These are phyloP conservation scores for Athene noctua DNA, from an alignment of 2,113 vertebrate genomes.

Conservation along the genomic window DNA sequence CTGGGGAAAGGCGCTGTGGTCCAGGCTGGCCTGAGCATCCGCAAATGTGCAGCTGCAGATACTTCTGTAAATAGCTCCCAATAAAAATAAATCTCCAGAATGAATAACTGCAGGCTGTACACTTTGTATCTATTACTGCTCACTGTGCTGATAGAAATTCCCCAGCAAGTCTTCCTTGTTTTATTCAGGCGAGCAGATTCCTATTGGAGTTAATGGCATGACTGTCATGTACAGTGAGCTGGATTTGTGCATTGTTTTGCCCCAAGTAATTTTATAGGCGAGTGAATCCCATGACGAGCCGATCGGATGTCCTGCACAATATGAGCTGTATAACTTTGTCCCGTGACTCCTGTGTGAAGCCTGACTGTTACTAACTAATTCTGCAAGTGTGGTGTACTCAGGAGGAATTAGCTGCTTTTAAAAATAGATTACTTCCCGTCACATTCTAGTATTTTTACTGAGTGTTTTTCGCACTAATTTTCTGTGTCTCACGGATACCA, in stretches of 20 bases:
- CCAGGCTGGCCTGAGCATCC: not conserved
- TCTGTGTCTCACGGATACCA: not conserved
- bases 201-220: not conserved
- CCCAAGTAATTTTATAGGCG: slow-evolving; percentile 44
- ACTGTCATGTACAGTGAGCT: not conserved
- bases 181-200: not conserved
- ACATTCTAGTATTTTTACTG: not conserved
- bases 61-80: slow-evolving; percentile 57
- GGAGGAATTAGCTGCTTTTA: slow-evolving; percentile 35
- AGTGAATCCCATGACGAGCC: accelerated
- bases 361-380: not conserved
- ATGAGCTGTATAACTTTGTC: not conserved
- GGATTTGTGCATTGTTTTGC: slow-evolving; percentile 37
- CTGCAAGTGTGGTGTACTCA: not conserved
- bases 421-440: slow-evolving; percentile 25
- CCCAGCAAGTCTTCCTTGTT: not conserved
- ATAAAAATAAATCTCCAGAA: slow-evolving; percentile 62
- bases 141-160: not conserved
- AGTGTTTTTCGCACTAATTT: not conserved
- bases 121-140: slow-evolving; percentile 19
- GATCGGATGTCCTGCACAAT: not conserved
- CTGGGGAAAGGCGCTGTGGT: not conserved
- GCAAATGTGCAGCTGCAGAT: slow-evolving; percentile 24
- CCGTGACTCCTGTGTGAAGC: not conserved
- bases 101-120: slow-evolving; percentile 17